Percentiles rank a stretch among this genome's conserved stretches.
Evolutionary conservation across 2,888 invertebrate species (phyloP).

Genomic region (Cosmorhoe ocellata): DNA sequence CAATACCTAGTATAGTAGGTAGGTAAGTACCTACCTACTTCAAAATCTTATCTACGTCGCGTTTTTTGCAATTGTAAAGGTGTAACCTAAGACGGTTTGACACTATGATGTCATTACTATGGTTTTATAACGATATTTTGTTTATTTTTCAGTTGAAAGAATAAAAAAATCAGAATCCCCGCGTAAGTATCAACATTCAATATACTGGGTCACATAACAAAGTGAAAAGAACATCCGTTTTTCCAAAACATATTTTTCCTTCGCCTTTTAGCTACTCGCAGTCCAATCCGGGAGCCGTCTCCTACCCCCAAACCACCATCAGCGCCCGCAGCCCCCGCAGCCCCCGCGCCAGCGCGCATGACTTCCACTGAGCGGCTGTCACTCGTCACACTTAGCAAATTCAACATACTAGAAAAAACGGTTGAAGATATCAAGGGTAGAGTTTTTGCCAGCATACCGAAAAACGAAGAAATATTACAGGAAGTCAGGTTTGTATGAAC

Average conservation of each 20-base stretch:
- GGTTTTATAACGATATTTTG: background rate
- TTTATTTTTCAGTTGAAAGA: constrained; percentile 59
- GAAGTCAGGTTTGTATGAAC: constrained; percentile 60
- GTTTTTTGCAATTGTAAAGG: no score
- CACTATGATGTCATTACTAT: no score
- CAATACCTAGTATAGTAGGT: no score
- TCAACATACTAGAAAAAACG: constrained; percentile 60
- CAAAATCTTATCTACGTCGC: no score
- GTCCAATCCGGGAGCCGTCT: constrained; percentile 5
- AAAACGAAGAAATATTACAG: constrained; percentile 66
- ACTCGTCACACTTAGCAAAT: constrained; percentile 72
- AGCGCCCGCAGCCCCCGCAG: constrained; percentile 22
- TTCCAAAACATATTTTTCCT: no score
- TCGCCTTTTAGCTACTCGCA: background rate
- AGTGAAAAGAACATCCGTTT: no score
- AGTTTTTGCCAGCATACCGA: constrained; percentile 69
- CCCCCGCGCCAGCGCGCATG: background rate
- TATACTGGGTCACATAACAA: no score
- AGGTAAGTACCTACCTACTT: no score
- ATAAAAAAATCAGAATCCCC: constrained; percentile 44
- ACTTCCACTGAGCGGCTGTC: constrained; percentile 56
- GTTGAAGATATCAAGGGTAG: constrained; percentile 66
- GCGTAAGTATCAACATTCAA: constrained; percentile 38
- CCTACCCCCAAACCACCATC: constrained; percentile 12
- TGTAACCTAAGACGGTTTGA: no score